Base-by-base conservation (phyloP, 2,113 vertebrate genomes). In the Indicator maculatus region DNA sequence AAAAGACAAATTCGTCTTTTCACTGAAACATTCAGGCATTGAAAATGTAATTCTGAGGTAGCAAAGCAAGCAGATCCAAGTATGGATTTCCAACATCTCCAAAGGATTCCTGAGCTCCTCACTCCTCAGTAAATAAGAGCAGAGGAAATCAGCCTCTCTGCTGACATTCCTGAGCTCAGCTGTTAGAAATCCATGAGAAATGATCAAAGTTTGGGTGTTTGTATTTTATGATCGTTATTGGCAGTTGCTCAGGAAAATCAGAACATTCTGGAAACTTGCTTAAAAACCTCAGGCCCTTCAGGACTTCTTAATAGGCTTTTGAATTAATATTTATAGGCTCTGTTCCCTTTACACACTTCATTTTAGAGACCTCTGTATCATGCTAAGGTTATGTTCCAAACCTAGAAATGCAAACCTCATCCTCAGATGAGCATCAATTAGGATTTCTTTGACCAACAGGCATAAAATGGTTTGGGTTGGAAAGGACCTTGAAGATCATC, bases 211-310 rank as follows among this genome's bases (percentile, higher is more conserved):
- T 50, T n/a, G 5, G 6, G 3, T 5, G 7, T 9, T 53, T 84
- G 60, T 18, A 24, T 52, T 47, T 50, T 7, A 55, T 6, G 12
- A 44, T 39, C 18, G 24, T 19, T 12, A 12, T 3, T 56, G 31
- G 10, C 80, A 89, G 89, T 38, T 65, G 86, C 92, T 90, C 75
- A 78, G 65, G 61, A 19, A 92, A 93, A 84, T 38, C 56, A 39
- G 38, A 67, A 65, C 3, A 9, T 14, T 18, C 44, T 33, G 41
- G 24, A 31, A 73, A 17, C 8, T 27, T 21, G 18, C 10, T 83
- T n/a, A 19, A 71, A 61, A 86, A 27, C 26, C 10, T 23, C 9
- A 3, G 4, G 33, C 28, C 20, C 18, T 47, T 88, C 45, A 56
- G 69, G 13, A 12, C 7, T 39, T 47, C 7, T 47, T 10, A n/a